A percentile compares a stretch with the other conserved stretches of the same genome.
Conservation (phyloP, 2,113 vertebrate species). For the Chiloscyllium plagiosum region DNA sequence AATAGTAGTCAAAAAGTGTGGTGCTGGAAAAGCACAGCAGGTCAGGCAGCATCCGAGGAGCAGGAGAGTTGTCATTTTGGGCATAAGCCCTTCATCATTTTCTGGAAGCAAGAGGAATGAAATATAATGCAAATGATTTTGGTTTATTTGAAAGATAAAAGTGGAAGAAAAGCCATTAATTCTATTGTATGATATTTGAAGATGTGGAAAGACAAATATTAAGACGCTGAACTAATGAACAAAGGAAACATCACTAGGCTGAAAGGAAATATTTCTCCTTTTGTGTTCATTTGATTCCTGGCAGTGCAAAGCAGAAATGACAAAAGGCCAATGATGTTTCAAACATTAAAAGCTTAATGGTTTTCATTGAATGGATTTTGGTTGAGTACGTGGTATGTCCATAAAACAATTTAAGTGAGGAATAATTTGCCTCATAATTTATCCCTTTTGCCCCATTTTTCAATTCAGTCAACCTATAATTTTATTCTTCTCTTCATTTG, state of each 20-base stretch:
- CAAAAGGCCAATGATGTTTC: neutral
- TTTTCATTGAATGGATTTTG: neutral
- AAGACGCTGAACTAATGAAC: neutral
- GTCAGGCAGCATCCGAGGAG: too few species aligned
- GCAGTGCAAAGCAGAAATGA: neutral
- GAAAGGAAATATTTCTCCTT: neutral
- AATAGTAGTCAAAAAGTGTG: neutral
- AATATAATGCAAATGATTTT: neutral
- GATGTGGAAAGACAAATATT: neutral
- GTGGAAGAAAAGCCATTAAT: neutral
- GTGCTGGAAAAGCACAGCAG: too few species aligned
- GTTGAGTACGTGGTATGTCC: too few species aligned
- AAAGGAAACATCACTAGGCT: neutral
- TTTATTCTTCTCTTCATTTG: neutral
- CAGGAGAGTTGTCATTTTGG: too few species aligned
- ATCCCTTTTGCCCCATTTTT: neutral
- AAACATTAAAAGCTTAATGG: neutral
- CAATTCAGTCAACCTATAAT: neutral
- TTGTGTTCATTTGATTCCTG: neutral
- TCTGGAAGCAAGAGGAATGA: neutral
- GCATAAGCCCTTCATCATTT: too few species aligned
- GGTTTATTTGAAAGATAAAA: neutral
- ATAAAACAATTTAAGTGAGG: neutral
- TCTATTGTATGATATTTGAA: neutral
- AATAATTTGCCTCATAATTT: neutral